Evolutionary conservation across 2,113 vertebrate species (phyloP).

Genomic region (Poecilia latipinna): DNA sequence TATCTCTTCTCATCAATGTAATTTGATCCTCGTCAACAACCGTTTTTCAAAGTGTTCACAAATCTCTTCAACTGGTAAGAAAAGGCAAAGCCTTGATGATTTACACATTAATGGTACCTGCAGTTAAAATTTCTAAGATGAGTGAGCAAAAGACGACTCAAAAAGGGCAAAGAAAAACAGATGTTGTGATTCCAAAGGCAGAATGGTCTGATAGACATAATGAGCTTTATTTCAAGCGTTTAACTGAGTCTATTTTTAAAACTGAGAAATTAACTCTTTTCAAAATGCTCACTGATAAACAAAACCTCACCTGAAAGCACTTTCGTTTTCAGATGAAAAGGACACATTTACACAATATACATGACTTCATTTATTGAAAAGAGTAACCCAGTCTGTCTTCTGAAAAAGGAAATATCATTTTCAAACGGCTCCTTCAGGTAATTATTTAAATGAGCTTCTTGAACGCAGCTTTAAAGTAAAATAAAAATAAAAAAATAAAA

Average conservation of each 20-base stretch:
- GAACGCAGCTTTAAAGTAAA: slow-evolving; percentile 42
- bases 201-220: slow-evolving; percentile 21
- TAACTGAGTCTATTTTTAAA: slow-evolving; percentile 21
- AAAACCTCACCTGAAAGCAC: slow-evolving; percentile 35
- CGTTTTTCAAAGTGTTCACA: slow-evolving; percentile 20
- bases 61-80: slow-evolving; percentile 5
- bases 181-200: slow-evolving; percentile 41
- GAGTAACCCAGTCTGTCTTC: slow-evolving; percentile 19
- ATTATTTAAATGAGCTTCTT: slow-evolving; percentile 41
- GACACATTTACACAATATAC: slow-evolving; percentile 58
- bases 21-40: neutral
- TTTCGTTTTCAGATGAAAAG: slow-evolving; percentile 41
- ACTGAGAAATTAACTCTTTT: slow-evolving; percentile 24
- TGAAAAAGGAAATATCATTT: slow-evolving; percentile 34
- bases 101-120: slow-evolving; percentile 16
- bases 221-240: slow-evolving; percentile 30
- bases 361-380: slow-evolving; percentile 65
- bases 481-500: neutral
- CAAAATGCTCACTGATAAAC: slow-evolving; percentile 21
- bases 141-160: slow-evolving; percentile 1
- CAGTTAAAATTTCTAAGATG: neutral
- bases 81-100: slow-evolving; percentile 4
- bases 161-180: slow-evolving; percentile 10
- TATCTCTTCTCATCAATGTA: neutral
- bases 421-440: slow-evolving; percentile 51